phyloP scores from a whole-genome alignment of 1,140 invertebrate genomes.

The Leucophenga varia region DNA sequence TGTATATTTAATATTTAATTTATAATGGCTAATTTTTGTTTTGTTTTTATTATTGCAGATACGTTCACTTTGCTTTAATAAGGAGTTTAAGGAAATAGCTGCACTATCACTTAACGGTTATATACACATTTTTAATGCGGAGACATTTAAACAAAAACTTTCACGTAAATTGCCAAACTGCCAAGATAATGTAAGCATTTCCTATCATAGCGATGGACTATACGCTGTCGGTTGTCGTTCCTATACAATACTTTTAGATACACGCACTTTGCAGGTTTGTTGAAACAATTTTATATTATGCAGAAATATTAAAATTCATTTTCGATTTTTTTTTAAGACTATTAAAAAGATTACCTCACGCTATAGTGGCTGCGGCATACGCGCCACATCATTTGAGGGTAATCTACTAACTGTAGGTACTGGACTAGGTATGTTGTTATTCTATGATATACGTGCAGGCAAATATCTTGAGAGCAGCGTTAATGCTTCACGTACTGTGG shows the following conservation, averaged over 20 bases:
- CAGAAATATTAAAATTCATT: not conserved
- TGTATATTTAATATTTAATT: conserved; percentile 33
- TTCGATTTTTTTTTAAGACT: conserved; percentile 37
- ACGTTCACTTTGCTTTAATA: conserved; percentile 85
- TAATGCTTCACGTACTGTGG: conserved; percentile 82
- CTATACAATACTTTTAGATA: conserved; percentile 86
- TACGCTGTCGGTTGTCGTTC: conserved; percentile 94
- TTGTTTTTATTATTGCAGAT: conserved; percentile 60
- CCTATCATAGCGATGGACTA: conserved; percentile 75
- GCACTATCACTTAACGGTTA: conserved; percentile 90
- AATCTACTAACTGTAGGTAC: conserved; percentile 91
- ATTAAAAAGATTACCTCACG: conserved; percentile 70
- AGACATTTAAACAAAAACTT: conserved; percentile 81
- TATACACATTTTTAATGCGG: conserved; percentile 90
- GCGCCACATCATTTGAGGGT: conserved; percentile 87
- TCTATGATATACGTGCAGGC: conserved; percentile 87
- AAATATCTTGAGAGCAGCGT: conserved; percentile 91
- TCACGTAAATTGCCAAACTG: conserved; percentile 83
- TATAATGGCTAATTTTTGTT: not conserved
- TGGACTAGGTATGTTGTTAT: conserved; percentile 86
- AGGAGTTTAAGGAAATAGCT: conserved; percentile 82
- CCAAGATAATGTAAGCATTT: conserved; percentile 91
- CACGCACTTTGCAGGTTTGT: conserved; percentile 77
- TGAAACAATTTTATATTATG: not conserved
- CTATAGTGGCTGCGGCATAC: conserved; percentile 82